Percentiles rank a stretch among this genome's conserved stretches.
Evolutionary conservation across 2,113 vertebrate genomes (phyloP).

Genomic region (Kryptolebias marmoratus): DNA sequence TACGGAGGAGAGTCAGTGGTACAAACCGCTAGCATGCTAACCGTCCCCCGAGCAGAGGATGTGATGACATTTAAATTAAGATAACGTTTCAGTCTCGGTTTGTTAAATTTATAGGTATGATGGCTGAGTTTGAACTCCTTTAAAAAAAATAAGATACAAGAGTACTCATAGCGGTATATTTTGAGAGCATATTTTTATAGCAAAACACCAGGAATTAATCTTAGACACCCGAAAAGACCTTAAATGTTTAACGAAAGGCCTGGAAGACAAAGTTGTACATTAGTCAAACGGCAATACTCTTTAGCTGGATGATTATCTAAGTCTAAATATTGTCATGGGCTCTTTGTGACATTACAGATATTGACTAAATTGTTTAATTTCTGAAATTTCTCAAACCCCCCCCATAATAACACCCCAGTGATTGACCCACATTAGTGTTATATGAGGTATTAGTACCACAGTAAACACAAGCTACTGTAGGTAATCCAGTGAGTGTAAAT

Average conservation of each 20-base stretch:
- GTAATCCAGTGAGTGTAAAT: slow-evolving; percentile 5
- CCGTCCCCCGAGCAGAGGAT: background rate
- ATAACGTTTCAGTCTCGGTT: background rate
- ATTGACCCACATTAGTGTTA: slow-evolving; percentile 3
- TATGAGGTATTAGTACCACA: slow-evolving; percentile 11
- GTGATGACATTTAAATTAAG: slow-evolving; percentile 27
- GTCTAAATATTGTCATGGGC: background rate
- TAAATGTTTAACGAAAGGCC: background rate
- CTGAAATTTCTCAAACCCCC: background rate
- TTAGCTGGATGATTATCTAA: background rate
- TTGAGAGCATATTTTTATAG: no score
- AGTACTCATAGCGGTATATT: no score
- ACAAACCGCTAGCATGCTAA: slow-evolving; percentile 45
- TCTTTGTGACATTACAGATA: background rate
- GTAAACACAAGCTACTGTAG: background rate
- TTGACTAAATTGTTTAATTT: background rate
- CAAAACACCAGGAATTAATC: no score
- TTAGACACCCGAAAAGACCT: no score
- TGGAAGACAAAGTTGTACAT: background rate
- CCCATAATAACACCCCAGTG: background rate
- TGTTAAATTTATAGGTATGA: no score
- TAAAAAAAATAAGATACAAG: no score
- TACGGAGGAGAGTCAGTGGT: background rate
- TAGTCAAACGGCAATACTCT: background rate
- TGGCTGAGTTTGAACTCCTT: no score